Percentiles rank a stretch among this genome's conserved stretches.
phyloP scores from a whole-genome alignment of 2,113 vertebrate species.

The Thinocorus orbignyianus region DNA sequence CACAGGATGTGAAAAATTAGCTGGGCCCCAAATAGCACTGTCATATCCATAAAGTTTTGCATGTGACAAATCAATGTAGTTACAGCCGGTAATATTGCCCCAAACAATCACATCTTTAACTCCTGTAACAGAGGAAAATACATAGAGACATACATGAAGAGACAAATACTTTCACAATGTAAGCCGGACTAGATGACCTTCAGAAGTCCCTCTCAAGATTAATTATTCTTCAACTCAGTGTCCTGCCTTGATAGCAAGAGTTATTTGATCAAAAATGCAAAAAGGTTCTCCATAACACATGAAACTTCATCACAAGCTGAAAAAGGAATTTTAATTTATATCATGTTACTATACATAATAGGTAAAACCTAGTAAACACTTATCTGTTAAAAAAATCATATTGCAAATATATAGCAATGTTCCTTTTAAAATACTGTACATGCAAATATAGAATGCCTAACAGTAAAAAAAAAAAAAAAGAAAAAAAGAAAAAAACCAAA shows the following conservation, averaged over 20 bases:
- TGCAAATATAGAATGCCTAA: not conserved
- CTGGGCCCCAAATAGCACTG: conserved; percentile 82
- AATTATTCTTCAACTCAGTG: not conserved
- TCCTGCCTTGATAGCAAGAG: not conserved
- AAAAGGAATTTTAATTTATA: not conserved
- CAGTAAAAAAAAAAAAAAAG: not conserved
- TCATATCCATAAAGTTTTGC: conserved; percentile 80
- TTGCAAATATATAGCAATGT: not conserved
- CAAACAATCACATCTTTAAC: conserved; percentile 88
- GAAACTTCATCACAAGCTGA: not conserved
- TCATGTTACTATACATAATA: not conserved
- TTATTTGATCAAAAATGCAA: not conserved
- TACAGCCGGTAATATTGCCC: conserved; percentile 87
- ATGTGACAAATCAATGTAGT: conserved; percentile 86
- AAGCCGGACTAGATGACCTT: not conserved
- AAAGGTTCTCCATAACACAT: not conserved
- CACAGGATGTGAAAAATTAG: conserved; percentile 73
- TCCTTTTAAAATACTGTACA: not conserved
- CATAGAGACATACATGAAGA: not conserved
- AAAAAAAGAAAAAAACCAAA: too few species aligned
- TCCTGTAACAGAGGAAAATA: conserved; percentile 70
- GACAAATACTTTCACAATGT: not conserved
- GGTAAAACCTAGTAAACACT: not conserved
- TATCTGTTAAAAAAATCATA: not conserved
- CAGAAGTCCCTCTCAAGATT: not conserved